A percentile compares a stretch with the other conserved stretches of the same genome.
Evolutionary conservation across 2,888 invertebrate genomes (phyloP).

Genomic region (Sceliomorpha sp.): DNA sequence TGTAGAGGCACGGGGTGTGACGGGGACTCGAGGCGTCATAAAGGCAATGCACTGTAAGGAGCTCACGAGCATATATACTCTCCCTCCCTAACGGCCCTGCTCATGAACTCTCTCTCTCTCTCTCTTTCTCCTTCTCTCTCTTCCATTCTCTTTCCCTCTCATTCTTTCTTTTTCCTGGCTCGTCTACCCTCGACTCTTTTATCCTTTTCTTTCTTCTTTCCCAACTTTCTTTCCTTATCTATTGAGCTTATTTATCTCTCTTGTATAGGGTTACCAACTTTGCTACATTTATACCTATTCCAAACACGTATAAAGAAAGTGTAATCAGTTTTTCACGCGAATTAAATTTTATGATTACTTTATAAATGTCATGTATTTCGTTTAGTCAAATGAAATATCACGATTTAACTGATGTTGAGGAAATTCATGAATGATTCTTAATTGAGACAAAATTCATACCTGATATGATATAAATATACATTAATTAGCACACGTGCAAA

Average conservation of each 20-base stretch:
- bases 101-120: slow-evolving; percentile 41
- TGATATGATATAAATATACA: no score
- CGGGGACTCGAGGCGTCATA: slow-evolving; percentile 74
- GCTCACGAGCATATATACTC: slow-evolving; percentile 71
- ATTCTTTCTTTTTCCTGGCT: no score
- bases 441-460: no score
- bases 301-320: no score
- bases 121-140: slow-evolving; percentile 27
- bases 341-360: no score
- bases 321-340: no score
- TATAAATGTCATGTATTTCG: no score
- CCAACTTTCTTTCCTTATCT: slow-evolving; percentile 45
- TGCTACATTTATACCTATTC: neutral
- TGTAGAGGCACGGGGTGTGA: slow-evolving; percentile 75
- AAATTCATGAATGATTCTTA: no score
- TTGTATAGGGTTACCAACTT: neutral
- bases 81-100: slow-evolving; percentile 39
- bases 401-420: no score
- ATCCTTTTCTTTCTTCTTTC: slow-evolving; percentile 50
- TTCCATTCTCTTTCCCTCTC: slow-evolving; percentile 48
- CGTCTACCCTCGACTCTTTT: slow-evolving; percentile 42
- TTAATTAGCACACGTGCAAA: no score
- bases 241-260: slow-evolving; percentile 9
- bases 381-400: no score
- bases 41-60: slow-evolving; percentile 80